A percentile compares a stretch with the other conserved stretches of the same genome.
Conservation (phyloP, 2,797 vertebrate species). For the Diglossa cyanea region DNA sequence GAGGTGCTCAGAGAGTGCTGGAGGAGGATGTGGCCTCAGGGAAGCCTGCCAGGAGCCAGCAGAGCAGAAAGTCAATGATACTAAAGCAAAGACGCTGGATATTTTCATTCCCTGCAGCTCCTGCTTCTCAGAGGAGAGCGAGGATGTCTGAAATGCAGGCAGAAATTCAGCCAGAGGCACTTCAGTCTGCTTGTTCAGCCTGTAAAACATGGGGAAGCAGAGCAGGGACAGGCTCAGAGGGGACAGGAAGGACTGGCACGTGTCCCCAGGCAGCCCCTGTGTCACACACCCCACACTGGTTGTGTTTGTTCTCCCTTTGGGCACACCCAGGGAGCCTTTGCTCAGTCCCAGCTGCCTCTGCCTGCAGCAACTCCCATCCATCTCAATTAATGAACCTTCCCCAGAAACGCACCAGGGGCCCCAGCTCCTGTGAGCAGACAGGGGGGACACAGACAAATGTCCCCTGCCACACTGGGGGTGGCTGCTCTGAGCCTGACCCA, state of each 20-base stretch:
- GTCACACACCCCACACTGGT: neutral
- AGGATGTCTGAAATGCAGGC: neutral
- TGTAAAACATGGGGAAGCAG: neutral
- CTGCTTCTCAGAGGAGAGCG: neutral
- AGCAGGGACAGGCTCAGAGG: neutral
- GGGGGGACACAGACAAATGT: neutral
- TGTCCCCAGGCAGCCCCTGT: neutral
- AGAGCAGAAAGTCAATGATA: neutral
- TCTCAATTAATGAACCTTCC: neutral
- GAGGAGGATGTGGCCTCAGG: neutral
- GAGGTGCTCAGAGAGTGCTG: neutral
- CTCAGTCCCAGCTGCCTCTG: neutral
- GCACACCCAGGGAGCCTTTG: neutral
- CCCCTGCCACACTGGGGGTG: rapidly evolving
- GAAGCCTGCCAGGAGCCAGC: neutral
- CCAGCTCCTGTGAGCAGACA: neutral
- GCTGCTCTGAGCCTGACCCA: neutral
- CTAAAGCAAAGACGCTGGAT: neutral
- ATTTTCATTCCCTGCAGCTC: neutral
- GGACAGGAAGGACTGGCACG: neutral
- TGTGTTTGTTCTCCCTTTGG: neutral
- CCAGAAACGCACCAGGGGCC: neutral
- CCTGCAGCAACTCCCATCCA: neutral
- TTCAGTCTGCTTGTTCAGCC: neutral
- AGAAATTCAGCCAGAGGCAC: neutral